A percentile compares a stretch with the other conserved stretches of the same genome.
Evolutionary conservation across 2,888 invertebrate genomes (phyloP).

Genomic region (Acleris holmiana): DNA sequence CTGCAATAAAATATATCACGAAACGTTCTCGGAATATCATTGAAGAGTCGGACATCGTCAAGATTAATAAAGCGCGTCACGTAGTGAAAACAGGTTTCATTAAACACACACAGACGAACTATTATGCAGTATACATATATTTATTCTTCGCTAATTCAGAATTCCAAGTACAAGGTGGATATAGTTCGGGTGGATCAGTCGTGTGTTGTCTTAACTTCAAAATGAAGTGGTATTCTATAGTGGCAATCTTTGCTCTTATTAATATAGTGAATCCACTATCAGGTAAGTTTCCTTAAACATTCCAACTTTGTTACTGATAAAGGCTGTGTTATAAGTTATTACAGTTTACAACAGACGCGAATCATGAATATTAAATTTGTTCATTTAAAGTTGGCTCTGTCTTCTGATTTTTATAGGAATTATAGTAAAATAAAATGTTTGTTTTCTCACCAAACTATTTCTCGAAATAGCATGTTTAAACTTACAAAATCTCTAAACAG

Average conservation of each 20-base stretch:
- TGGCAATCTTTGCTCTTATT: conserved; percentile 10
- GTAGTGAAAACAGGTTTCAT: conserved; percentile 15
- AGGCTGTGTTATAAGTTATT: too few species aligned
- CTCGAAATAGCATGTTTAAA: too few species aligned
- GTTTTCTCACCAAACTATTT: too few species aligned
- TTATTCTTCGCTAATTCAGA: conserved; percentile 19
- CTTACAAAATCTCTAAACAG: too few species aligned
- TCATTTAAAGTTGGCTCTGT: too few species aligned
- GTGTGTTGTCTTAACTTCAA: conserved; percentile 12
- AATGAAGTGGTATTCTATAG: conserved; percentile 12
- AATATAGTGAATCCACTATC: conserved; percentile 11
- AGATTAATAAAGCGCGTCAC: conserved; percentile 8
- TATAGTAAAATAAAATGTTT: too few species aligned
- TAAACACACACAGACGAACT: background rate
- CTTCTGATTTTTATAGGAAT: too few species aligned
- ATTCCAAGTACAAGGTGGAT: conserved; percentile 18
- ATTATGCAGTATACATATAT: conserved; percentile 18
- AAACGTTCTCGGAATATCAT: background rate
- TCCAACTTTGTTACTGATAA: background rate
- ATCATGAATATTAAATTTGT: too few species aligned
- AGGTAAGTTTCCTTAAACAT: conserved; percentile 7
- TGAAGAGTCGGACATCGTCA: too few species aligned
- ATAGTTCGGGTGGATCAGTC: conserved; percentile 8
- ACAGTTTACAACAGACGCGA: too few species aligned
- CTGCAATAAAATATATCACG: too few species aligned